Evolutionary conservation across 2,797 vertebrate species (phyloP), one percentile per base, ranked within the genome.

Genomic region (Chloroceryle inda): DNA sequence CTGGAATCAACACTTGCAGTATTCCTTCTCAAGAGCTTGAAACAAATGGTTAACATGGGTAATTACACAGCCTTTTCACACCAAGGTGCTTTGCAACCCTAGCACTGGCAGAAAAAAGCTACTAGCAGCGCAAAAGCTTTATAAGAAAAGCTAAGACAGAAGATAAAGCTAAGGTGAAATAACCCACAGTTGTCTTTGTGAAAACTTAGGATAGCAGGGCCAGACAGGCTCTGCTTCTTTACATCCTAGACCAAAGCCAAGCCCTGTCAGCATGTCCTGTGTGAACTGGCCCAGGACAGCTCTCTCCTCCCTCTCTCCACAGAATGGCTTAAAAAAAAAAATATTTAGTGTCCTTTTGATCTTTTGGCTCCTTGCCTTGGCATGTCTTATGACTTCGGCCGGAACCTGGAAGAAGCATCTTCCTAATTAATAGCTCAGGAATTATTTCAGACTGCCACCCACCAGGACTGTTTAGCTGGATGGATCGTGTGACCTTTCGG

Each of bases 401-500:
- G 40, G 96, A 96, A 93, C 92, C 94, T 91, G 91, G 93, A 96
- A 96, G 73, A 81, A 94, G 81, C 78, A 94, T 96, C 92, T 95
- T 95, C 94, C 87, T 95, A 96, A 93, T 96, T 96, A 96, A 96
- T 95, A 93, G 92, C 91, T 94, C 94, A 96, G 94, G 91, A 96
- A 96, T 96, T 95, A 92, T 94, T 95, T 94, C 92, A 96, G 96
- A 94, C 96, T 95, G 94, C 96, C 94, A 93, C 96, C 96, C 96
- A 96, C 96, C 53, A 95, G 90, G 96, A 95, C 91, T 75, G 94
- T 96, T 97, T 96, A 92, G 84, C 78, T 96, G 61, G 52, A 85
- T 82, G 78, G 84, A 96, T 13, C 75, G 42, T 50, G 52, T 96
- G 94, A 95, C 94, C 94, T 96, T 95, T 96, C 5, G 0, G 49